These are phyloP conservation scores for Phrynosoma platyrhinos DNA, from an alignment of 2,113 vertebrate genomes.

Conservation along the genomic window DNA sequence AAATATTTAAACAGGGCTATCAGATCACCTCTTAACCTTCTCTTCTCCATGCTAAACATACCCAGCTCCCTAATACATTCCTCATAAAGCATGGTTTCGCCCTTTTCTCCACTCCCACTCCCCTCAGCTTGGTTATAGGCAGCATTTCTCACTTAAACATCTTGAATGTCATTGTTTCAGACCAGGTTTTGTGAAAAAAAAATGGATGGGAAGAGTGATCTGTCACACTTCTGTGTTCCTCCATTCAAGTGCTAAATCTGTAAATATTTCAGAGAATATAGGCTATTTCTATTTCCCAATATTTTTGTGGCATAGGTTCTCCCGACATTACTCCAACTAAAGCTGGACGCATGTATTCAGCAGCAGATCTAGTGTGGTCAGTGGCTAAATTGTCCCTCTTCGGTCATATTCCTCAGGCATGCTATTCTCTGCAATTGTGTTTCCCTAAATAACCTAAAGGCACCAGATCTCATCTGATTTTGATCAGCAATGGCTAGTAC, in stretches of 20 bases:
- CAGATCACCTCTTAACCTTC: no score
- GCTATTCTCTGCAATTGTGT: no score
- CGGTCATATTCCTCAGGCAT: no score
- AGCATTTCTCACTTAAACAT: neutral
- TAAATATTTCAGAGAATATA: neutral
- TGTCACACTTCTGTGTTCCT: conserved; percentile 6
- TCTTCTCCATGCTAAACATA: no score
- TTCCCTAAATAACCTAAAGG: no score
- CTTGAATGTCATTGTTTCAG: neutral
- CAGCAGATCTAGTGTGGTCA: neutral
- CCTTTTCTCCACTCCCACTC: neutral
- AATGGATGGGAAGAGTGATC: conserved; percentile 2
- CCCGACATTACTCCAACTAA: neutral
- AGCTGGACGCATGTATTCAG: neutral
- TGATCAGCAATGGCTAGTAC: no score
- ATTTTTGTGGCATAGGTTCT: neutral
- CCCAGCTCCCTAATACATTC: no score
- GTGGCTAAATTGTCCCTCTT: neutral
- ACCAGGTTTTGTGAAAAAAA: neutral
- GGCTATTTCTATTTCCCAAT: neutral
- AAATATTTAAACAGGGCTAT: no score
- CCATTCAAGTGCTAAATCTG: neutral
- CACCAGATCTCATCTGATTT: no score
- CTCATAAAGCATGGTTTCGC: no score
- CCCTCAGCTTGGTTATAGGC: neutral